Base-by-base conservation (phyloP, 1,140 invertebrate genomes). In the Aphelinus certus region DNA sequence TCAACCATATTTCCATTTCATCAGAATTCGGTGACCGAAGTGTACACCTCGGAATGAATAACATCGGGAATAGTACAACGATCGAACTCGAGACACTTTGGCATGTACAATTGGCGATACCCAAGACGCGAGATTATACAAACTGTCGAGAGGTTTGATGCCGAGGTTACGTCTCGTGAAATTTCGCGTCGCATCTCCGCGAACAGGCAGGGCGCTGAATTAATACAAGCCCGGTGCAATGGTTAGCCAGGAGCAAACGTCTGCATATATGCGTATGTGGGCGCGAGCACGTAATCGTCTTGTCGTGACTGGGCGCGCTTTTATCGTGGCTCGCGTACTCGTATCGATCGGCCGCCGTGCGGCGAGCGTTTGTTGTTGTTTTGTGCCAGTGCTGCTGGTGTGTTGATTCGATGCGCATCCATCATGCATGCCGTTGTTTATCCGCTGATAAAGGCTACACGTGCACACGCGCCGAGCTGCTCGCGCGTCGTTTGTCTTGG, bases 281-380 rank as follows among this genome's bases (percentile, higher is more conserved):
- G 49, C 5, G 63, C 58, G 7, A 57, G 46, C 70, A 62, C 57
- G 72, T 48, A 73, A 67, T 73, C 64, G 64, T 68, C 57, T 73
- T 73, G 43, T 26, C 57, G 47, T 51, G 56, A 61, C 48, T 69
- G 55, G 42, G 66, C 43, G 47, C 47, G 9, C 58, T 60, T 60
- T 60, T 60, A 60, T 60, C 58, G 43, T 43, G 26, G 26, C 26
- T 26, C 26, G 26, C 26, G 26, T 26, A 26, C 26, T 45, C 58
- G 58, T 60, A 60, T 60, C 42, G 58, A 60, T 60, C 58, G 45
- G 26, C 26, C 26, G 26, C 26, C 26, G 26, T 26, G 26, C 26
- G 26, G 26, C 26, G 26, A 26, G 26, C 26, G 4, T 3, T 63
- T 63, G 43, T 63, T 63, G 61, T 63, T 63, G 61, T 63, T 63